Conservation (phyloP, 1,140 invertebrate genomes). For the Aricia agestis region DNA sequence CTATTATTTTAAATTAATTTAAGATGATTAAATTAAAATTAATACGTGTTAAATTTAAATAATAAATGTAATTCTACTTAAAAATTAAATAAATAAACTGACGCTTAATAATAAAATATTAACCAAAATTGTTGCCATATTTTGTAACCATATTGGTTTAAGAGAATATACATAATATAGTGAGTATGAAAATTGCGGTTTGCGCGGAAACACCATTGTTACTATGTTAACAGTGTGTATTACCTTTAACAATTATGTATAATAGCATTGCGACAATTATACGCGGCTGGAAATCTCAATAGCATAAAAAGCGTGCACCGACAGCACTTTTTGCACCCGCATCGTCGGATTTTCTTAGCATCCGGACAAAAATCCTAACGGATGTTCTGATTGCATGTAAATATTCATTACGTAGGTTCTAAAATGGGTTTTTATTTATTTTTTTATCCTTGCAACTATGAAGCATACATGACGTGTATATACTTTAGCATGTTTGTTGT, state of each 20-base stretch:
- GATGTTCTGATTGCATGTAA: slow-evolving; percentile 5
- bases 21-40: too few species aligned
- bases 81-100: too few species aligned
- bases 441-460: too few species aligned
- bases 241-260: slow-evolving; percentile 1
- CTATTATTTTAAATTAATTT: too few species aligned
- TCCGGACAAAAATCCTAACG: slow-evolving; percentile 14
- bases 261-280: not conserved
- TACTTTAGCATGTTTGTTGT: not conserved
- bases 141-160: too few species aligned
- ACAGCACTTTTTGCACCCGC: not conserved
- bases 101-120: too few species aligned
- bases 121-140: too few species aligned
- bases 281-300: slow-evolving; percentile 5
- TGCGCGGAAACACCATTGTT: not conserved
- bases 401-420: not conserved
- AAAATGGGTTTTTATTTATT: not conserved
- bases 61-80: too few species aligned
- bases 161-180: too few species aligned
- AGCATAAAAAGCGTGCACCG: not conserved
- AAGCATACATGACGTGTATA: too few species aligned
- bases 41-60: too few species aligned
- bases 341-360: not conserved
- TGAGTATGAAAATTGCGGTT: not conserved
- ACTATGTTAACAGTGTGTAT: not conserved